Base-by-base conservation (phyloP, 2,797 vertebrate species). In the Denticeps clupeoides region DNA sequence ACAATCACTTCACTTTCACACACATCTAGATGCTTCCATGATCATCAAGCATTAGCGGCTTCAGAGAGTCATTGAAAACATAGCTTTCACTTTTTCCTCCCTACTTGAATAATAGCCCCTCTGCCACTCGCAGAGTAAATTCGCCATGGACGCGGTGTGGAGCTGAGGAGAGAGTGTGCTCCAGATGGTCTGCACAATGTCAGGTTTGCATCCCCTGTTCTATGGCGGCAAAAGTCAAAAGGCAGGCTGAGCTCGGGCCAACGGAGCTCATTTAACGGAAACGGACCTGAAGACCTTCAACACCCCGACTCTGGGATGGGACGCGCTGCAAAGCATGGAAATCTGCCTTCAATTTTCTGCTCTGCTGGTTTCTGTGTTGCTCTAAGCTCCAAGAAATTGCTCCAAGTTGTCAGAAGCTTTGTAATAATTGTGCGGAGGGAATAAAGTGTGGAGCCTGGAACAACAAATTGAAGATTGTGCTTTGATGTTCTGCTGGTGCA, bases 291-390 rank as follows among this genome's bases (percentile, higher is more conserved):
- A 62, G 16, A 52, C 35, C 18, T 49, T 5, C 48, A 3, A 23
- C 45, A 58, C 52, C 47, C 50, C 21, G 16, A 49, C 57, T 59
- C 63, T 59, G 51, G n/a, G 51, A 59, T 22, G 42, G 48, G 59
- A 47, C 41, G 12, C 18, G 18, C 52, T 63, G 63, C 56, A 49
- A 42, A n/a, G n/a, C n/a, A n/a, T n/a, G 42, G 37, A 71, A 69
- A 64, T 61, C 53, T 69, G 64, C 56, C 45, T 51, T 56, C 47
- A 65, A 69, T 75, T 72, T 77, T 71, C 63, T 69, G 58, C 63
- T 56, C 47, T 31, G 45, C 55, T 61, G 37, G 49, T 58, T 66
- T 56, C 41, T 22, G 11, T 62, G 49, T 65, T 68, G 62, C 21
- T 24, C 33, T 54, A 62, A 49, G 56, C 40, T 21, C 41, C 57